phyloP scores from a whole-genome alignment of 2,113 vertebrate species.

The Rhizomys pruinosus region DNA sequence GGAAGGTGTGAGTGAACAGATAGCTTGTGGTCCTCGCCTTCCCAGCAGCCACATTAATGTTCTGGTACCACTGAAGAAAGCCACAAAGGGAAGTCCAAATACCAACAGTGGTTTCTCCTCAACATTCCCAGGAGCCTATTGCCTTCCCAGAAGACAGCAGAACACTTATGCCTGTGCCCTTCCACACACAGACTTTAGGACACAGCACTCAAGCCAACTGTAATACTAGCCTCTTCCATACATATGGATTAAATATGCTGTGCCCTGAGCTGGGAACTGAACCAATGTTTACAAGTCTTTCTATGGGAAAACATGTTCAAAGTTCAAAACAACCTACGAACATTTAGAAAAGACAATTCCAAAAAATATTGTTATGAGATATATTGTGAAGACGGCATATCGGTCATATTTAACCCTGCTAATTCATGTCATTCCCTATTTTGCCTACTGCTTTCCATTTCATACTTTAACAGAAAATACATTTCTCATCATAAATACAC shows the following conservation, averaged over 20 bases:
- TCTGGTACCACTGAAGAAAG: background rate
- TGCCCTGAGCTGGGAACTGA: constrained; percentile 40
- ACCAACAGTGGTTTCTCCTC: background rate
- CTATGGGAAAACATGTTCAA: constrained; percentile 58
- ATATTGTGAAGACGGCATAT: background rate
- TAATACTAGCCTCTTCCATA: background rate
- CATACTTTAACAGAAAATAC: background rate
- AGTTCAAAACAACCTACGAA: constrained; percentile 65
- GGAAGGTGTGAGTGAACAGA: too few relatives aligned
- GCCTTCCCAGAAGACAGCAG: background rate
- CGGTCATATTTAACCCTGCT: background rate
- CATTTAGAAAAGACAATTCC: background rate
- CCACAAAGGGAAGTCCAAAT: background rate
- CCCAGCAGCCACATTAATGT: background rate
- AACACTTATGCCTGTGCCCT: background rate
- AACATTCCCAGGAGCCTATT: background rate
- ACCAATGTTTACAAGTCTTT: constrained; percentile 71
- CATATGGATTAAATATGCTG: constrained; percentile 63
- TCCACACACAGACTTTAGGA: background rate
- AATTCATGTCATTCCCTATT: background rate
- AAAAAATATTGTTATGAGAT: constrained; percentile 5
- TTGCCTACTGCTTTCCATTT: background rate
- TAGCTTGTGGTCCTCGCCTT: background rate
- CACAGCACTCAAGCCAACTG: background rate
- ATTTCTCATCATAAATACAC: background rate